Conservation (phyloP, 2,113 vertebrate genomes). For the Diphyllodes magnificus region DNA sequence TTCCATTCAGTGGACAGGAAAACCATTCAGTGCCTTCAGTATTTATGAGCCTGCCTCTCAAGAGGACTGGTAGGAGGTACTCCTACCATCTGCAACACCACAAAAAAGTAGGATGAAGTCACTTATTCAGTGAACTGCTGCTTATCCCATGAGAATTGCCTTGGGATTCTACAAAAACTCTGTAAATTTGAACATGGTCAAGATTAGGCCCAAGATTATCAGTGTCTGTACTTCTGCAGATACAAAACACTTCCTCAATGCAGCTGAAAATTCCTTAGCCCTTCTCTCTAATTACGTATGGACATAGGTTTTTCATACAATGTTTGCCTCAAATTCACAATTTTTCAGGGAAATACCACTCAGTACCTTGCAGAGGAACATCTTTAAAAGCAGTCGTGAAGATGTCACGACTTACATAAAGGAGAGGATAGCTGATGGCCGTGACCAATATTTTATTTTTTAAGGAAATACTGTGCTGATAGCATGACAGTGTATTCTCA, state of each 20-base stretch:
- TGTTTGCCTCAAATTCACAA: not conserved
- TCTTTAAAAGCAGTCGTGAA: not conserved
- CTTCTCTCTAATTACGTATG: not conserved
- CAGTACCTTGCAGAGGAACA: not conserved
- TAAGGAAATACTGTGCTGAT: not conserved
- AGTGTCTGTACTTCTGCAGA: not conserved
- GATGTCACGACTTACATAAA: not conserved
- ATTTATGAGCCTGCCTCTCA: not conserved
- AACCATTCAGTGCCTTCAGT: constrained; percentile 8
- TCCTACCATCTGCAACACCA: not conserved
- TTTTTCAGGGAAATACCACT: not conserved
- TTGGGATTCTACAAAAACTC: not conserved
- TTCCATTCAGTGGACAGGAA: not conserved
- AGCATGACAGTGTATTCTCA: not conserved
- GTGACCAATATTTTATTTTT: not conserved
- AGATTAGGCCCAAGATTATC: not conserved
- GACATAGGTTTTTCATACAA: not conserved
- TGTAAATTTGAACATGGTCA: not conserved
- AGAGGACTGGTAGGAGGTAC: not conserved
- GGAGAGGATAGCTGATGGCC: not conserved
- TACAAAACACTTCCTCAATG: not conserved
- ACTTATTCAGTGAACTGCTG: not conserved
- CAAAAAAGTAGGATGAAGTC: constrained; percentile 8
- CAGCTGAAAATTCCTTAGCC: not conserved
- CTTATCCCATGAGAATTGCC: not conserved